Percentiles rank a stretch among this genome's conserved stretches.
phyloP scores from a whole-genome alignment of 2,888 invertebrate species.

The Mayetiola destructor region DNA sequence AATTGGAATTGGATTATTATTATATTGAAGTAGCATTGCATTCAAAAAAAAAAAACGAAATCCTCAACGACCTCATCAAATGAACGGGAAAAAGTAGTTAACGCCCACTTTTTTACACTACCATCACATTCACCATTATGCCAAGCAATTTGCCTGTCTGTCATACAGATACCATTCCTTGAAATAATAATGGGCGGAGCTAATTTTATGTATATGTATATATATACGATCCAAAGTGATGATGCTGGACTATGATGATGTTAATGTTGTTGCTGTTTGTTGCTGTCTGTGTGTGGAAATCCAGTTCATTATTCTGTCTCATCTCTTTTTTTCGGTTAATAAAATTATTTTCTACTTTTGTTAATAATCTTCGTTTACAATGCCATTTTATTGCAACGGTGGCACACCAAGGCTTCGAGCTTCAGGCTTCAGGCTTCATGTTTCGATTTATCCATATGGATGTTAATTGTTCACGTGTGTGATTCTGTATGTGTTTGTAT shows the following conservation, averaged over 20 bases:
- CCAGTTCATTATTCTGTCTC: conserved; percentile 16
- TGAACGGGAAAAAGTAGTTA: conserved; percentile 2
- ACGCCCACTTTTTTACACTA: conserved; percentile 5
- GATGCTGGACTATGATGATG: too few species aligned
- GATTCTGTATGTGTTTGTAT: too few species aligned
- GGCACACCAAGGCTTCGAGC: too few species aligned
- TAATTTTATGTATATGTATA: background rate
- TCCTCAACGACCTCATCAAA: background rate
- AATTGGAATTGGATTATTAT: conserved; percentile 1
- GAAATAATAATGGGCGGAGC: background rate
- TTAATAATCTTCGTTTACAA: conserved; percentile 16
- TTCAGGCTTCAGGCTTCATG: too few species aligned
- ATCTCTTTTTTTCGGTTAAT: conserved; percentile 16
- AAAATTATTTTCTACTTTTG: conserved; percentile 16
- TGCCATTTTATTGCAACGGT: conserved; percentile 5
- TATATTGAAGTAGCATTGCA: too few species aligned
- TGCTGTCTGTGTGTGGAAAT: background rate
- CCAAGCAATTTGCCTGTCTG: too few species aligned
- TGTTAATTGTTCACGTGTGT: too few species aligned
- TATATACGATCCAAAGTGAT: background rate
- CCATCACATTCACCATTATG: background rate
- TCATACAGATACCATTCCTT: background rate
- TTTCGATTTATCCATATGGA: too few species aligned
- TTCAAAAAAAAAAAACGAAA: background rate
- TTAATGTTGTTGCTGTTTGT: background rate